phyloP scores from a whole-genome alignment of 2,797 vertebrate species.

The Peromyscus aztecus region DNA sequence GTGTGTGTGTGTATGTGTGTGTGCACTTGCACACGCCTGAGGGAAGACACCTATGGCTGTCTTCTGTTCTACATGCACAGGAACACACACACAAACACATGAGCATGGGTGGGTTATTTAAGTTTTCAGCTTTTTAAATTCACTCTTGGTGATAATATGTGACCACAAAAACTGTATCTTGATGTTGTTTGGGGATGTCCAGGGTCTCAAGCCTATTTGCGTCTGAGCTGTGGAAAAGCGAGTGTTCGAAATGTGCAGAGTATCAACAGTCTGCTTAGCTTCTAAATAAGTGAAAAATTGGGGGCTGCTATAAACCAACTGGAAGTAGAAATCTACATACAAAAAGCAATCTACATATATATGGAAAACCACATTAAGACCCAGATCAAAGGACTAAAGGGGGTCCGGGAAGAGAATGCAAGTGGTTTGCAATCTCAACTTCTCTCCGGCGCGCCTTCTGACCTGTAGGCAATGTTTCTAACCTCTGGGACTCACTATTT shows the following conservation, averaged over 20 bases:
- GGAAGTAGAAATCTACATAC: slow-evolving; percentile 66
- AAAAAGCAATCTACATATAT: slow-evolving; percentile 75
- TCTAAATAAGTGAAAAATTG: slow-evolving; percentile 54
- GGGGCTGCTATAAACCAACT: neutral
- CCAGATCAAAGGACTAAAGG: slow-evolving; percentile 35
- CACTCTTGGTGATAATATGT: slow-evolving; percentile 1
- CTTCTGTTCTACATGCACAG: neutral
- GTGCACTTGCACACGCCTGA: neutral
- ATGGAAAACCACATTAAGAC: slow-evolving; percentile 60
- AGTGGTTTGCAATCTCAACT: neutral
- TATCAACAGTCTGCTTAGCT: slow-evolving; percentile 24
- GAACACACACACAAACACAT: neutral
- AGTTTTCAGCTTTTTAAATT: slow-evolving; percentile 48
- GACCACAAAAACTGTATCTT: slow-evolving; percentile 1
- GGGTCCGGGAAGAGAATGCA: slow-evolving; percentile 1
- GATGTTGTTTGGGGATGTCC: neutral
- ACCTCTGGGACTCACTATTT: neutral
- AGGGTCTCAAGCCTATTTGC: slow-evolving; percentile 28
- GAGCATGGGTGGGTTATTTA: neutral
- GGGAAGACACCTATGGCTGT: neutral
- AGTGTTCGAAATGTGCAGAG: slow-evolving; percentile 19
- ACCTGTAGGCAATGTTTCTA: slow-evolving; percentile 39
- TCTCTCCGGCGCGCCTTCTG: slow-evolving; percentile 40
- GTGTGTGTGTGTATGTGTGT: neutral
- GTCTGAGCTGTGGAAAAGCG: slow-evolving; percentile 7